A percentile compares a stretch with the other conserved stretches of the same genome.
Conservation (phyloP, 2,888 invertebrate species). For the Synanthedon myopaeformis region DNA sequence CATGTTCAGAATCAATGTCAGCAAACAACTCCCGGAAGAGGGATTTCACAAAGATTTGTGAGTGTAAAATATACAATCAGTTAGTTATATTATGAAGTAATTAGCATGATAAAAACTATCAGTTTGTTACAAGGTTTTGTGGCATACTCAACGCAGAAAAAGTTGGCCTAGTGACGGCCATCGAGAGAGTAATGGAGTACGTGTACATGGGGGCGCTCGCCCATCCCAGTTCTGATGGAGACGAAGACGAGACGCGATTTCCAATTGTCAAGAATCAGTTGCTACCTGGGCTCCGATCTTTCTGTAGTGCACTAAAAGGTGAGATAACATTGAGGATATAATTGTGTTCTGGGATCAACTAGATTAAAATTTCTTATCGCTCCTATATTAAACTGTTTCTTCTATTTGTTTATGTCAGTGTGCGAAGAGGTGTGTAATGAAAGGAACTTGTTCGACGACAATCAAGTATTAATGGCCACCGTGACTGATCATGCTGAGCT, state of each 20-base stretch:
- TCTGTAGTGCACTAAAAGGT: constrained; percentile 91
- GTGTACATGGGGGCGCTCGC: constrained; percentile 93
- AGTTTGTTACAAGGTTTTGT: constrained; percentile 69
- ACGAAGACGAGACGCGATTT: constrained; percentile 83
- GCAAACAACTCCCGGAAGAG: constrained; percentile 89
- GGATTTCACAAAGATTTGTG: constrained; percentile 89
- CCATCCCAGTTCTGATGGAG: constrained; percentile 82
- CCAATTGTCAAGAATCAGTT: constrained; percentile 87
- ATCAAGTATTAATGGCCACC: constrained; percentile 71
- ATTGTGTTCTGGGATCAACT: too few species aligned
- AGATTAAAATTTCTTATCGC: too few species aligned
- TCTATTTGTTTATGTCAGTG: constrained; percentile 46
- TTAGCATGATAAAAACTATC: neutral
- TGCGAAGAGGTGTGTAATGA: constrained; percentile 88
- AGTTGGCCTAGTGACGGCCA: constrained; percentile 86
- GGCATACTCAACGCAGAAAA: constrained; percentile 83
- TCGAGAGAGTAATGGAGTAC: constrained; percentile 88
- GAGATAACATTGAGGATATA: constrained; percentile 1
- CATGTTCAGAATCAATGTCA: constrained; percentile 85
- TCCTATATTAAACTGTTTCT: too few species aligned
- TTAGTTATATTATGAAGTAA: neutral
- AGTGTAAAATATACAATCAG: constrained; percentile 19
- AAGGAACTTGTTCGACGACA: constrained; percentile 82
- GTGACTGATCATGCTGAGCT: constrained; percentile 75
- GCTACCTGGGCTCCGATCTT: constrained; percentile 84